These are phyloP conservation scores for Oryzias melastigma DNA, from an alignment of 2,113 vertebrate species.

Conservation along the genomic window DNA sequence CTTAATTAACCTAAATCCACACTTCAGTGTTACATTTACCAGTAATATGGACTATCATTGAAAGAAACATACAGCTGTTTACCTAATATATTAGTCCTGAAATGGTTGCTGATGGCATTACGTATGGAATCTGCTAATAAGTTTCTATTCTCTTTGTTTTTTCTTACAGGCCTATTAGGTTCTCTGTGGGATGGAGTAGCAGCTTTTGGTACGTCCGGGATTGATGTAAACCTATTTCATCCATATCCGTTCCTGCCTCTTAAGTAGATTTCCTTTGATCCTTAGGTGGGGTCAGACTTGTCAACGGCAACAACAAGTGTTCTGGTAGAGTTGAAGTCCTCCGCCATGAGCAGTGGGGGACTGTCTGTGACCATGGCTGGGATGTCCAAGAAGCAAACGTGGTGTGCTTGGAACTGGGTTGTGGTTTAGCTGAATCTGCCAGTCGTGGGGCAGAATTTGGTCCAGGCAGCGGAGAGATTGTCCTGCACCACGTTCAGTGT, in stretches of 20 bases:
- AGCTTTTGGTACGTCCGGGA: conserved; percentile 61
- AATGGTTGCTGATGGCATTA: neutral
- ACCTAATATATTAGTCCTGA: neutral
- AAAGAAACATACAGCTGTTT: neutral
- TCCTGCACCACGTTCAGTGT: conserved; percentile 67
- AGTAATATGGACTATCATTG: neutral
- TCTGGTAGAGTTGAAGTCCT: conserved; percentile 76
- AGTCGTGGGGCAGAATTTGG: conserved; percentile 40
- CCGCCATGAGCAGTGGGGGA: conserved; percentile 70
- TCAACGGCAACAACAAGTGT: conserved; percentile 63
- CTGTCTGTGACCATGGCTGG: conserved; percentile 72
- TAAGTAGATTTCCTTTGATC: conserved; percentile 15
- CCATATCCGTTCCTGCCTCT: neutral
- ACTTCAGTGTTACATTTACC: too few species aligned
- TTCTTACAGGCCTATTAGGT: conserved; percentile 51
- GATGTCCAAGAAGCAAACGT: conserved; percentile 68
- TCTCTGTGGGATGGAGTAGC: conserved; percentile 53
- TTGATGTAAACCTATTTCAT: neutral
- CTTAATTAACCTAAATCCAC: too few species aligned
- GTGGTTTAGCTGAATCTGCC: conserved; percentile 66
- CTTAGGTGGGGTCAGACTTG: conserved; percentile 65
- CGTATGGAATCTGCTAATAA: neutral
- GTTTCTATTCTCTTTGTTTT: neutral
- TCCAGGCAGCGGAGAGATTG: conserved; percentile 55
- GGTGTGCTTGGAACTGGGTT: conserved; percentile 76